These are phyloP conservation scores for Odontamblyopus rebecca DNA, from an alignment of 2,797 vertebrate genomes.

Conservation along the genomic window DNA sequence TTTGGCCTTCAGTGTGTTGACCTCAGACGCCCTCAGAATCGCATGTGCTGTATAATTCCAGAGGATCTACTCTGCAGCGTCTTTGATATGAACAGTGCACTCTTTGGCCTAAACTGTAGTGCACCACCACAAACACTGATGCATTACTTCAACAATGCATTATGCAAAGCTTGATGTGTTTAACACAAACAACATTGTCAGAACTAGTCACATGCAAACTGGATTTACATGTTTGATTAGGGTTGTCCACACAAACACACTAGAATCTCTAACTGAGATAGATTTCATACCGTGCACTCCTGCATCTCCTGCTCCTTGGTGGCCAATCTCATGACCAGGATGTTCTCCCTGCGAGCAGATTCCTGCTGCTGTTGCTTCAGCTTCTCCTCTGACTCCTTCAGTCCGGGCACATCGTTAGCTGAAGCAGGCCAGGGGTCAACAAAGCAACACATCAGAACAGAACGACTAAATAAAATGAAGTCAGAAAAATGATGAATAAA, in stretches of 20 bases:
- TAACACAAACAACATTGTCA: background rate
- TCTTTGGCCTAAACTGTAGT: slow-evolving; percentile 17
- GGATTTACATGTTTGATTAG: background rate
- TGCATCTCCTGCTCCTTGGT: slow-evolving; percentile 99
- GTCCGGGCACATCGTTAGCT: slow-evolving; percentile 96
- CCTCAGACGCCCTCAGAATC: slow-evolving; percentile 45
- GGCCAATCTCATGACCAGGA: slow-evolving; percentile 98
- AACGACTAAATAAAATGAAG: background rate
- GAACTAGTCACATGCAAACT: background rate
- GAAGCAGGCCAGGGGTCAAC: slow-evolving; percentile 2
- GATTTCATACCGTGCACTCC: slow-evolving; percentile 94
- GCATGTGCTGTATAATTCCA: slow-evolving; percentile 33
- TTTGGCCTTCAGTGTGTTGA: slow-evolving; percentile 9
- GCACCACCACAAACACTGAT: background rate
- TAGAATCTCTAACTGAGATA: too few species aligned
- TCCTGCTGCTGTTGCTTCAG: slow-evolving; percentile 99
- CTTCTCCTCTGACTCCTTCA: slow-evolving; percentile 99
- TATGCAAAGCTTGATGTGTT: background rate
- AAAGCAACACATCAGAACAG: slow-evolving; percentile 1
- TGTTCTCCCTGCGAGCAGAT: slow-evolving; percentile 97
- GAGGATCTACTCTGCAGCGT: slow-evolving; percentile 31
- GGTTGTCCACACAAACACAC: background rate
- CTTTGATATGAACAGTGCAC: slow-evolving; percentile 13
- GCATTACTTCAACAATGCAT: background rate
- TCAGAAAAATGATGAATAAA: background rate